Evolutionary conservation across 1,140 invertebrate species (phyloP).

Genomic region (Tetraneura akinire): DNA sequence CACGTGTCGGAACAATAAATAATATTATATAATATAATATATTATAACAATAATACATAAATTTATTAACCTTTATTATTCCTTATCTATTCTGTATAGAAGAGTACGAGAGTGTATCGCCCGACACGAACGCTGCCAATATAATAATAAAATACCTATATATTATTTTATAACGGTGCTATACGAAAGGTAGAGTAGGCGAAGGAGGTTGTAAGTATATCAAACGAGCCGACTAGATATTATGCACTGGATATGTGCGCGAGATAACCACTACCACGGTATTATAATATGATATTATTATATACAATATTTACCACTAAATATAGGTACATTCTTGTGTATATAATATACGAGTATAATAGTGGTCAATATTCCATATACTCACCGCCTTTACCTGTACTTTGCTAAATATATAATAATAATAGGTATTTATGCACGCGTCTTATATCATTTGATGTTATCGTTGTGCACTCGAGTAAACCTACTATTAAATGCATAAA

Average conservation of each 20-base stretch:
- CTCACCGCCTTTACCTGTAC: too few relatives aligned
- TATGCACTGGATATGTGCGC: neutral
- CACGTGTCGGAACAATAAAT: constrained; percentile 3
- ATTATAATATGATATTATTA: neutral
- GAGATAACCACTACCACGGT: neutral
- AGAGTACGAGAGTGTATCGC: too few relatives aligned
- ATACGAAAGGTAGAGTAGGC: too few relatives aligned
- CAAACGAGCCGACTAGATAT: neutral
- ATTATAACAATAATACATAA: neutral
- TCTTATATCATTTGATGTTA: too few relatives aligned
- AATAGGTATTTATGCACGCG: too few relatives aligned
- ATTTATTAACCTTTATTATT: constrained; percentile 21
- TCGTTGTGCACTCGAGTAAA: too few relatives aligned
- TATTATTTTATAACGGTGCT: neutral
- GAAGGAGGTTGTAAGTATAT: neutral
- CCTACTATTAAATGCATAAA: too few relatives aligned
- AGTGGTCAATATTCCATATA: too few relatives aligned
- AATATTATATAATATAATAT: neutral
- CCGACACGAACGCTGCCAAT: neutral
- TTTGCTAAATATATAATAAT: too few relatives aligned
- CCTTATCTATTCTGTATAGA: neutral
- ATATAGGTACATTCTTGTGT: neutral
- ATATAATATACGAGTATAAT: too few relatives aligned
- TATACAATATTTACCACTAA: neutral
- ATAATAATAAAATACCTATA: neutral